Evolutionary conservation across 2,113 vertebrate genomes (phyloP).

Genomic region (Plecotus auritus): DNA sequence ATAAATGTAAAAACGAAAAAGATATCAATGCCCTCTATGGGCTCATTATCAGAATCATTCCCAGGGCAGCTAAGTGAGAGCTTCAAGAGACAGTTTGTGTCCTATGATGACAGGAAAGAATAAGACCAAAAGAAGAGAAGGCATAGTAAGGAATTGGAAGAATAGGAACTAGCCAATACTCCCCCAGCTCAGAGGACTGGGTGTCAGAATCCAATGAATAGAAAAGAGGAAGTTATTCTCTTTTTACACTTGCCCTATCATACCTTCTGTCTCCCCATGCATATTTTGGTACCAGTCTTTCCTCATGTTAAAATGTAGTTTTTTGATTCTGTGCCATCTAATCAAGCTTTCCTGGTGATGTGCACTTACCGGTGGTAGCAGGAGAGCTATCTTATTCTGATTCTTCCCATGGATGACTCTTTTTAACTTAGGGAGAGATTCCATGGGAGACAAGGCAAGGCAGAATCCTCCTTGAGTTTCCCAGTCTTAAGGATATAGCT

Average conservation of each 20-base stretch:
- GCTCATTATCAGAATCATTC: conserved; percentile 7
- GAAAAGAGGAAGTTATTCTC: not conserved
- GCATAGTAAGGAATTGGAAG: conserved; percentile 81
- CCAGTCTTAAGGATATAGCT: not conserved
- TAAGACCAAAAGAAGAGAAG: conserved; percentile 68
- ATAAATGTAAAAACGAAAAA: conserved; percentile 70
- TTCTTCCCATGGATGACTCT: not conserved
- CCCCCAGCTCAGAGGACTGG: conserved; percentile 85
- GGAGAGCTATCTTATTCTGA: not conserved
- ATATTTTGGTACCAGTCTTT: not conserved
- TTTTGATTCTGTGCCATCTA: not conserved
- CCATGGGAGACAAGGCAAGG: not conserved
- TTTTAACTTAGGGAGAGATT: not conserved
- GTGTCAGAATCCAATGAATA: conserved; percentile 73
- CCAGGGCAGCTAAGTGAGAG: conserved; percentile 80
- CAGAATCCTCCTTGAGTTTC: not conserved
- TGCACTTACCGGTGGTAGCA: not conserved
- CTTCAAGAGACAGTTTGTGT: conserved; percentile 93
- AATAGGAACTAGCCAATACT: conserved; percentile 81
- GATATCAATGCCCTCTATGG: conserved; percentile 16
- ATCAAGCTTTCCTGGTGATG: not conserved
- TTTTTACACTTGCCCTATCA: not conserved
- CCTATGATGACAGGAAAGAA: conserved; percentile 89
- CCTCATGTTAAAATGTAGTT: not conserved
- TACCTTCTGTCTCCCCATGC: not conserved